Conservation (phyloP, 2,113 vertebrate genomes). For the Ranitomeya imitator region DNA sequence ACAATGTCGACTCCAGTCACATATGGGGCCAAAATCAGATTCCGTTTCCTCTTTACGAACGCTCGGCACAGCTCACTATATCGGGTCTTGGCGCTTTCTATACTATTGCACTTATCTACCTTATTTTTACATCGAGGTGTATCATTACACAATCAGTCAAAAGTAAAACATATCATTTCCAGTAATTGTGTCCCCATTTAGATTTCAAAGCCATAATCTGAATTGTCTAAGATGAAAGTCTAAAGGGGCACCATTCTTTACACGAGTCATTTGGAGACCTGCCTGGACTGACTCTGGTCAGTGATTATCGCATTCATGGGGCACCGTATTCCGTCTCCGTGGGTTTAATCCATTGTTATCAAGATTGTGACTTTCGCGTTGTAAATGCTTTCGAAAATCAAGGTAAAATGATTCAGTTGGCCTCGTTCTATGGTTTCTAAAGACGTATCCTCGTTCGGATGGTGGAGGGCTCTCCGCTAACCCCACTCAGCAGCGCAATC, state of each 20-base stretch:
- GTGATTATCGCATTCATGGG: background rate
- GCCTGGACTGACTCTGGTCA: background rate
- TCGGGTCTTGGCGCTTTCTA: background rate
- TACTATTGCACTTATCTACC: background rate
- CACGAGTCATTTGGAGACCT: background rate
- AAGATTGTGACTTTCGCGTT: background rate
- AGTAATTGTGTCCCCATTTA: slow-evolving; percentile 17
- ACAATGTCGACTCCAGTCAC: background rate
- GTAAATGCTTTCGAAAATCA: slow-evolving; percentile 12
- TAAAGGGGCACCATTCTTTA: background rate
- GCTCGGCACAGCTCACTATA: background rate
- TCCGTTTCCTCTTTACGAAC: background rate
- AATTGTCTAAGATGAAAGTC: background rate
- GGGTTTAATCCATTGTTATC: slow-evolving; percentile 6
- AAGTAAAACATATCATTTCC: slow-evolving; percentile 19
- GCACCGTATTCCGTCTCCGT: background rate
- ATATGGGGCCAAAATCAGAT: background rate
- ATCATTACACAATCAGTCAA: slow-evolving; percentile 28
- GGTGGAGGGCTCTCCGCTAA: slow-evolving; percentile 9
- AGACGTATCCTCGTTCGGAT: slow-evolving; percentile 1
- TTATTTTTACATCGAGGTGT: slow-evolving; percentile 14
- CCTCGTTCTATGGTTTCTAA: background rate
- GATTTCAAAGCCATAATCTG: slow-evolving; percentile 19
- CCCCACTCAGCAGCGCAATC: slow-evolving; percentile 2
- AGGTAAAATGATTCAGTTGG: slow-evolving; percentile 35